These are phyloP conservation scores for Pogona vitticeps DNA, from an alignment of 2,113 vertebrate genomes.

Conservation along the genomic window DNA sequence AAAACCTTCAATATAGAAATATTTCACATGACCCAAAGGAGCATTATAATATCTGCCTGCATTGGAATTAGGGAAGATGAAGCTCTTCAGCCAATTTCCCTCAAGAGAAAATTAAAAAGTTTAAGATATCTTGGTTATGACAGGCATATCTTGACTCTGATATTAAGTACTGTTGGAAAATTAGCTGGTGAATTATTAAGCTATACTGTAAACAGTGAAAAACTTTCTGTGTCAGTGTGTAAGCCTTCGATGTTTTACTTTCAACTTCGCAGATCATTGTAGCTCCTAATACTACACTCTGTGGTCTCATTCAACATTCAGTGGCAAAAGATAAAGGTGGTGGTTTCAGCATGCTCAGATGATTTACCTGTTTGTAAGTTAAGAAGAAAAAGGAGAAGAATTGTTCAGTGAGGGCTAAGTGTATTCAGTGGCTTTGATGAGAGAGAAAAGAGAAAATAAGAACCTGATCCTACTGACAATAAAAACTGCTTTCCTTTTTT, in stretches of 20 bases:
- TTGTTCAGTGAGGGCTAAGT: background rate
- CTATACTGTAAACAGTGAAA: slow-evolving; percentile 18
- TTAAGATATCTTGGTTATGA: slow-evolving; percentile 9
- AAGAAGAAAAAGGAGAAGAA: background rate
- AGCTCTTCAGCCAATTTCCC: slow-evolving; percentile 28
- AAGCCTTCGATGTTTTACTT: background rate
- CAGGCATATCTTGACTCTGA: slow-evolving; percentile 12
- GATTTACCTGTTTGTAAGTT: background rate
- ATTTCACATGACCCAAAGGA: slow-evolving; percentile 46
- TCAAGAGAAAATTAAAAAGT: slow-evolving; percentile 23
- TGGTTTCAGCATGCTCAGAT: background rate
- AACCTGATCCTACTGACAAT: too few species aligned
- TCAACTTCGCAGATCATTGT: background rate
- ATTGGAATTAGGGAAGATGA: slow-evolving; percentile 46
- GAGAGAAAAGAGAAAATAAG: too few species aligned
- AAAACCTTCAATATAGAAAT: slow-evolving; percentile 54
- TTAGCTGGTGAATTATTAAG: background rate
- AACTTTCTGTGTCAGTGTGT: background rate
- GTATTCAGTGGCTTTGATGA: background rate
- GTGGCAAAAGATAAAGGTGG: background rate
- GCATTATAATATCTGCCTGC: slow-evolving; percentile 37
- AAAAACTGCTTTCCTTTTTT: too few species aligned
- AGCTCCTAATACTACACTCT: background rate
- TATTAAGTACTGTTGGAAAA: background rate
- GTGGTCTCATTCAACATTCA: background rate